A percentile compares a stretch with the other conserved stretches of the same genome.
These are phyloP conservation scores for Sterna hirundo DNA, from an alignment of 2,113 vertebrate genomes.

Conservation along the genomic window DNA sequence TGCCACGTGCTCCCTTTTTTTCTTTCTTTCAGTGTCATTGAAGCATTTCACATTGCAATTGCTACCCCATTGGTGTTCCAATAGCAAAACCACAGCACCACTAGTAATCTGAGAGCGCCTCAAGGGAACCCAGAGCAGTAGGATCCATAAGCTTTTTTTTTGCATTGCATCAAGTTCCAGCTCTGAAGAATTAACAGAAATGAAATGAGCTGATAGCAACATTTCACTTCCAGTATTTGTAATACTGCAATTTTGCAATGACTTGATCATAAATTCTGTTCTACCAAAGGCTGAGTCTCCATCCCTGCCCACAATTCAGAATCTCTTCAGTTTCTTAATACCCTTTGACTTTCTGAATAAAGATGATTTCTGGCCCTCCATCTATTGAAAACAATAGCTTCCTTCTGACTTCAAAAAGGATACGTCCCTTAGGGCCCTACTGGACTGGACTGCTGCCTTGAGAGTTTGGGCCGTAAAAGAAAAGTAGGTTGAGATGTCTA, in stretches of 20 bases:
- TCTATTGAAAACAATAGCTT: constrained; percentile 40
- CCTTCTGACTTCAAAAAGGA: constrained; percentile 22
- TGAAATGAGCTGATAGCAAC: not conserved
- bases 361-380: constrained; percentile 20
- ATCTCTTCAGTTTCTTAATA: constrained; percentile 28
- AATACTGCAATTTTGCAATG: constrained; percentile 14
- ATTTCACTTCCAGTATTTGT: not conserved
- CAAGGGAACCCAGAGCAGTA: not conserved
- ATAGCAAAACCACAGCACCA: not conserved
- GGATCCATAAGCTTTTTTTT: not conserved
- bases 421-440: not conserved
- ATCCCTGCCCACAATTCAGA: constrained; percentile 16
- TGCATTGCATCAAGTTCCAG: not conserved
- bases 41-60: not conserved
- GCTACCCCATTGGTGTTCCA: not conserved
- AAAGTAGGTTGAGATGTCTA: constrained; percentile 14
- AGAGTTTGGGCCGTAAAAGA: not conserved
- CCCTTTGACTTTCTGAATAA: constrained; percentile 28
- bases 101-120: not conserved
- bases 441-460: not conserved
- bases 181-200: not conserved
- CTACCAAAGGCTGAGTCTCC: not conserved
- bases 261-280: not conserved
- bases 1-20: not conserved
- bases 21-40: not conserved